Evolutionary conservation across 2,113 vertebrate species (phyloP), one percentile per base, ranked within the genome.

Genomic region (Stictonetta naevosa): DNA sequence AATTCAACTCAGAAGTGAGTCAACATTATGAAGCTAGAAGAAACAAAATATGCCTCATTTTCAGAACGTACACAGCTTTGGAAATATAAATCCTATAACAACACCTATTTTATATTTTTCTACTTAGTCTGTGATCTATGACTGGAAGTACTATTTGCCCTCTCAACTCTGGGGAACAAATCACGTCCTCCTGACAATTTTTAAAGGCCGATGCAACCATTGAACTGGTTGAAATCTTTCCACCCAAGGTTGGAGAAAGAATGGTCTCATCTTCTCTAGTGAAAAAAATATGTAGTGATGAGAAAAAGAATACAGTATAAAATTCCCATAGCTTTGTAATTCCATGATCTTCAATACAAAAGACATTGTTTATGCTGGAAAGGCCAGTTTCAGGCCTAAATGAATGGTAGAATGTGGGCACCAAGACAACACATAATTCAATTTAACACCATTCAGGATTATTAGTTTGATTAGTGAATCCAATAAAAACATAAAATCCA

Each of bases 81-180:
- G 12, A 76, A 88, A 64, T 26, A 55, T 0, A 0, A 81, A 46
- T 6, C 4, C 14, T 2, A 2, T 12, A 12, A 81, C 19, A 77
- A 59, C 12, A 88, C 5, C 3, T 52, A 10, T 71, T 92, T 91
- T 52, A 68, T 55, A 33, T 40, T 26, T 17, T 69, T 74, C 16
- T 31, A 1, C 19, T 92, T 77, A 71, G n/a, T 12, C 20, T 76
- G 25, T 0, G 0, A 40, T 63, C 31, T 67, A 11, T 40, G 55
- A 34, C 31, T 81, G 28, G 44, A 77, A 78, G 42, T 33, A 46
- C 8, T 63, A 14, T 14, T 71, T 88, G 28, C 2, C 4, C 3
- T 6, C 18, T 19, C 13, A 80, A 0, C 25, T 48, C 36, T 66
- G 36, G 55, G 40, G 53, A 83, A 10, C 6, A 80, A 10, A 31